Conservation (phyloP, 2,797 vertebrate genomes). For the Crenichthys baileyi region DNA sequence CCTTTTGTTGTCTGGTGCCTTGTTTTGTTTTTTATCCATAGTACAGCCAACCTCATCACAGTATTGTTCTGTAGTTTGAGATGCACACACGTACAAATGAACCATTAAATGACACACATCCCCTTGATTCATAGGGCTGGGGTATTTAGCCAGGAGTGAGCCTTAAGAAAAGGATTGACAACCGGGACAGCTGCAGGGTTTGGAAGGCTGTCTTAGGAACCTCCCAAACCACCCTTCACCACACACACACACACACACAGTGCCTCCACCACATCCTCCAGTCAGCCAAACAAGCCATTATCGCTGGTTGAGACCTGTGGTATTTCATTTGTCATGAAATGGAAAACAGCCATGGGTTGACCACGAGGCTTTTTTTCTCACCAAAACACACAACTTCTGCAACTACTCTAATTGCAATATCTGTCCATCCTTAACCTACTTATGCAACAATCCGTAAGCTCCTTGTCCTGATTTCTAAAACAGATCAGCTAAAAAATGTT, state of each 20-base stretch:
- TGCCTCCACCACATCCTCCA: slow-evolving; percentile 50
- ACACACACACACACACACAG: slow-evolving; percentile 5
- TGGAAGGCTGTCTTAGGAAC: slow-evolving; percentile 72
- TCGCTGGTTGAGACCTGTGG: slow-evolving; percentile 75
- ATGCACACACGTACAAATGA: slow-evolving; percentile 39
- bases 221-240: slow-evolving; percentile 20
- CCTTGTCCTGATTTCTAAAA: slow-evolving; percentile 65
- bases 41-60: slow-evolving; percentile 51
- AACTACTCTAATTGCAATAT: slow-evolving; percentile 49
- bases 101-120: slow-evolving; percentile 44
- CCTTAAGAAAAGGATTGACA: slow-evolving; percentile 85
- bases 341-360: slow-evolving; percentile 72
- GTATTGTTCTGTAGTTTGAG: slow-evolving; percentile 53
- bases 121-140: slow-evolving; percentile 73
- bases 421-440: slow-evolving; percentile 70
- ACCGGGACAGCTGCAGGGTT: slow-evolving; percentile 82
- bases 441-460: slow-evolving; percentile 56
- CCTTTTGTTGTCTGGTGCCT: slow-evolving; percentile 72
- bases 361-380: slow-evolving; percentile 64
- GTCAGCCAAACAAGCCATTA: slow-evolving; percentile 76
- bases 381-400: slow-evolving; percentile 68
- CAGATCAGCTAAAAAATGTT: slow-evolving; percentile 60
- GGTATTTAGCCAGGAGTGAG: slow-evolving; percentile 77
- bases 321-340: slow-evolving; percentile 86
- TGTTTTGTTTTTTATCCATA: slow-evolving; percentile 56